These are phyloP conservation scores for Neomorphus geoffroyi DNA, from an alignment of 2,797 vertebrate genomes.

Conservation along the genomic window DNA sequence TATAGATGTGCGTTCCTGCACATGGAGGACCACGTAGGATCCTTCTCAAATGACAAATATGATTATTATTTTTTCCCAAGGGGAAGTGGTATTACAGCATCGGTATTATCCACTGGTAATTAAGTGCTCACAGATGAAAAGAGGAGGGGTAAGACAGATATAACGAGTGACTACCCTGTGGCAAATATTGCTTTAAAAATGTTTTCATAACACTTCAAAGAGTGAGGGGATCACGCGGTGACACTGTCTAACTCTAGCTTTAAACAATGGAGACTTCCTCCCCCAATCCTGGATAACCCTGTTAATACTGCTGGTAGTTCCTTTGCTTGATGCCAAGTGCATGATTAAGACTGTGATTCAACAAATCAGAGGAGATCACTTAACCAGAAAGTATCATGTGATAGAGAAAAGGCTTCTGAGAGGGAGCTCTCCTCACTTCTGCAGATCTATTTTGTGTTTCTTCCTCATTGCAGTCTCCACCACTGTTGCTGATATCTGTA, in stretches of 20 bases:
- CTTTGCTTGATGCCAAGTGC: slow-evolving; percentile 24
- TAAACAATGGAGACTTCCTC: slow-evolving; percentile 32
- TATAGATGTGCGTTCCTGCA: background rate
- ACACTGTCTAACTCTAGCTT: slow-evolving; percentile 11
- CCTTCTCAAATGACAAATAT: slow-evolving; percentile 20
- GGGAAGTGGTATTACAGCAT: slow-evolving; percentile 42
- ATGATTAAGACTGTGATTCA: slow-evolving; percentile 29
- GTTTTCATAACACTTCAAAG: slow-evolving; percentile 61
- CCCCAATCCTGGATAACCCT: background rate
- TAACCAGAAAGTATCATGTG: slow-evolving; percentile 32
- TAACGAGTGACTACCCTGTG: slow-evolving; percentile 50
- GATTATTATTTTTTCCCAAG: slow-evolving; percentile 49
- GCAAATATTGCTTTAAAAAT: slow-evolving; percentile 59
- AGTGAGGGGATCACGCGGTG: slow-evolving; percentile 42
- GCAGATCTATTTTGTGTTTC: background rate
- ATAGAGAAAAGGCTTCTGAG: slow-evolving; percentile 1
- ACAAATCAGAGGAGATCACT: slow-evolving; percentile 36
- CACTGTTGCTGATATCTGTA: background rate
- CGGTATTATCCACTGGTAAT: slow-evolving; percentile 49
- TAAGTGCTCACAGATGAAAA: slow-evolving; percentile 51
- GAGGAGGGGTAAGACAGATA: slow-evolving; percentile 31
- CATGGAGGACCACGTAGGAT: background rate
- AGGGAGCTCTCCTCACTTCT: background rate
- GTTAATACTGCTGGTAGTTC: slow-evolving; percentile 5
- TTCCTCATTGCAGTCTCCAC: background rate